Percentiles rank a stretch among this genome's conserved stretches.
Conservation (phyloP, 1,140 invertebrate genomes). For the Teleopsis dalmanni region DNA sequence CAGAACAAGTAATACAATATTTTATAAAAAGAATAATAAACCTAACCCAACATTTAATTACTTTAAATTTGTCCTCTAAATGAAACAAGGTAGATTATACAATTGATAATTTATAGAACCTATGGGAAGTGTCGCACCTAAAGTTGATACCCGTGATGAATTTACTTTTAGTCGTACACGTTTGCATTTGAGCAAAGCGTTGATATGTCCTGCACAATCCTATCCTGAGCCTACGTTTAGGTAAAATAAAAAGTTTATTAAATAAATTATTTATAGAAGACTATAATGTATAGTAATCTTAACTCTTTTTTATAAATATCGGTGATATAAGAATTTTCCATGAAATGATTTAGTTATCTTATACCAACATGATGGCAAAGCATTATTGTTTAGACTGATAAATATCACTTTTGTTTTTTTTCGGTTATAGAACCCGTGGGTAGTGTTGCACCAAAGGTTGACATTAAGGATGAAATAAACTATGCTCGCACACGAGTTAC, state of each 20-base stretch:
- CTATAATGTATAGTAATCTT: background rate
- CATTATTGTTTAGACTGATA: background rate
- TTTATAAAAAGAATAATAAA: too few relatives aligned
- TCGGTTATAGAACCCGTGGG: constrained; percentile 56
- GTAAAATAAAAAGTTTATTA: constrained; percentile 45
- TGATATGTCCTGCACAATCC: constrained; percentile 58
- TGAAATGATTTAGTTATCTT: too few relatives aligned
- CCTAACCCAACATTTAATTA: background rate
- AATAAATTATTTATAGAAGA: background rate
- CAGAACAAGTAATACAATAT: too few relatives aligned
- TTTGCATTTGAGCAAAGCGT: constrained; percentile 47
- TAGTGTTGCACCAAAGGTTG: constrained; percentile 59
- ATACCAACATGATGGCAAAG: constrained; percentile 21
- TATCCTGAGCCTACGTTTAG: constrained; percentile 57
- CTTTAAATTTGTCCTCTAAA: background rate
- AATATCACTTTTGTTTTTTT: background rate
- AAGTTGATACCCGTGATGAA: constrained; percentile 47
- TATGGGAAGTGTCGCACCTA: constrained; percentile 58
- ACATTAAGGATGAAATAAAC: constrained; percentile 37
- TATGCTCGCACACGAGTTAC: constrained; percentile 30
- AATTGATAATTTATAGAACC: constrained; percentile 47
- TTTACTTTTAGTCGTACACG: constrained; percentile 33
- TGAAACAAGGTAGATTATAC: background rate
- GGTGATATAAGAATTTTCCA: too few relatives aligned
- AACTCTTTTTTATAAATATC: too few relatives aligned